Percentiles rank a stretch among this genome's conserved stretches.
Conservation (phyloP, 2,113 vertebrate species). For the Bos javanicus region DNA sequence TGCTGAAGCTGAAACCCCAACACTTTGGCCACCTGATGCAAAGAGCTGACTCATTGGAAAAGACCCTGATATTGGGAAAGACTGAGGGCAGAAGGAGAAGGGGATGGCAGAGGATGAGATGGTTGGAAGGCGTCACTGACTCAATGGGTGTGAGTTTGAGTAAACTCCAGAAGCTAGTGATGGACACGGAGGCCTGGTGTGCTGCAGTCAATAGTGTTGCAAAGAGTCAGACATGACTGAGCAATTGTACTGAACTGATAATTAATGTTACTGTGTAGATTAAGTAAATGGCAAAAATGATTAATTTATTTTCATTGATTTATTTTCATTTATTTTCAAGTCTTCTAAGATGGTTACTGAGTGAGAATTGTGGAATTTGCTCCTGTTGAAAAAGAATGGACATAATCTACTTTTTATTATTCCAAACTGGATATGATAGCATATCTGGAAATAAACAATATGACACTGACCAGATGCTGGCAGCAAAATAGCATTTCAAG, state of each 20-base stretch:
- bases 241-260: not conserved
- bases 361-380: slow-evolving; percentile 48
- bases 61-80: not conserved
- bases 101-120: not conserved
- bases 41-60: not conserved
- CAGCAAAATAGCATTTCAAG: slow-evolving; percentile 59
- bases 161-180: not conserved
- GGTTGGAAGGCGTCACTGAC: not conserved
- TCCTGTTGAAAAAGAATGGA: slow-evolving; percentile 53
- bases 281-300: slow-evolving; percentile 35
- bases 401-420: slow-evolving; percentile 54
- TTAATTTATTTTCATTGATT: slow-evolving; percentile 45
- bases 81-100: not conserved
- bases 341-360: slow-evolving; percentile 49
- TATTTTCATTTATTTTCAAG: slow-evolving; percentile 46
- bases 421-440: slow-evolving; percentile 49
- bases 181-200: not conserved
- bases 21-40: not conserved
- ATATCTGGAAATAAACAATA: slow-evolving; percentile 52
- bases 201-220: accelerated
- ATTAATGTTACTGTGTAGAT: not conserved
- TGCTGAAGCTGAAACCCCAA: not conserved
- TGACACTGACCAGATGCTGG: slow-evolving; percentile 51
- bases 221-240: not conserved
- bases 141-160: not conserved